A percentile compares a stretch with the other conserved stretches of the same genome.
Conservation (phyloP, 1,140 invertebrate species). For the Drosophila lacteicornis region DNA sequence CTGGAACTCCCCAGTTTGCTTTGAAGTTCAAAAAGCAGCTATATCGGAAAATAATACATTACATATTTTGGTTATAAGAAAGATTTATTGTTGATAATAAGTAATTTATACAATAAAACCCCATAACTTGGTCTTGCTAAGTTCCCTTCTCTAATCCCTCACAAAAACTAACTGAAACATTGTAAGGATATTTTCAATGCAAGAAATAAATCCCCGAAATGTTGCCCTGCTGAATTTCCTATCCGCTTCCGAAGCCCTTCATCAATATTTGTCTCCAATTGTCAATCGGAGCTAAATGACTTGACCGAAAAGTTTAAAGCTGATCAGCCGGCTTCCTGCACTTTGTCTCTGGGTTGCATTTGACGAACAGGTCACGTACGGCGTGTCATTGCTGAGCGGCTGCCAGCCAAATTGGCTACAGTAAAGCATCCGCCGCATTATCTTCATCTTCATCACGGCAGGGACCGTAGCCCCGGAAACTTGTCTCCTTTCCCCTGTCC, state of each 20-base stretch:
- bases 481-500: background rate
- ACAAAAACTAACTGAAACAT: background rate
- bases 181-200: background rate
- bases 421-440: conserved; percentile 79
- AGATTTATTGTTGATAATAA: background rate
- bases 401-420: conserved; percentile 80
- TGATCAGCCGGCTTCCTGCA: conserved; percentile 51
- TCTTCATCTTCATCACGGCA: conserved; percentile 74
- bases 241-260: background rate
- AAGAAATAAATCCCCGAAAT: background rate
- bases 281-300: conserved; percentile 37
- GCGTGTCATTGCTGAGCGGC: conserved; percentile 79
- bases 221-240: conserved; percentile 3
- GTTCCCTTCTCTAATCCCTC: no score
- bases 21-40: conserved; percentile 1
- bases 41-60: background rate
- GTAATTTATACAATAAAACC: background rate
- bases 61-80: background rate
- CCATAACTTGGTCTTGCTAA: no score
- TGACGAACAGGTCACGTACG: conserved; percentile 73
- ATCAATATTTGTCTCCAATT: conserved; percentile 46
- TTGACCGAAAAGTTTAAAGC: conserved; percentile 53
- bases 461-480: background rate
- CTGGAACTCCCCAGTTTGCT: background rate
- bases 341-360: conserved; percentile 57